Percentiles rank a stretch among this genome's conserved stretches.
phyloP scores from a whole-genome alignment of 1,140 invertebrate genomes.

The Tetranychus urticae region DNA sequence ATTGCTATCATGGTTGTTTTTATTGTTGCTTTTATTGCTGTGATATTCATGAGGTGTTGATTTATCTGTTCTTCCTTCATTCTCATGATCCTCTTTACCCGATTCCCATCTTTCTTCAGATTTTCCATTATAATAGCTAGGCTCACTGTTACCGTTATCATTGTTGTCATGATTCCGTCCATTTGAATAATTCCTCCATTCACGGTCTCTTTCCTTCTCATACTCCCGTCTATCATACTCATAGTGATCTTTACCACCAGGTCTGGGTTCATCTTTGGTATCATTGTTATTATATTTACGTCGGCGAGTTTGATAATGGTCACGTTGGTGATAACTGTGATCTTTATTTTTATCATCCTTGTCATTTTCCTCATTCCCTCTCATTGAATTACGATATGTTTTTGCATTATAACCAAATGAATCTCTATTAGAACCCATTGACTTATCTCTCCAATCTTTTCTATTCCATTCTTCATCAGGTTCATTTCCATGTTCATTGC shows the following conservation, averaged over 20 bases:
- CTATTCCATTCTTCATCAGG: neutral
- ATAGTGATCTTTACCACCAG: neutral
- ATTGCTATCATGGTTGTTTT: no score
- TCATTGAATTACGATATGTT: no score
- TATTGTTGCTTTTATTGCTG: no score
- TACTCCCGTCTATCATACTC: neutral
- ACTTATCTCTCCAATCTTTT: neutral
- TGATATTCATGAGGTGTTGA: neutral
- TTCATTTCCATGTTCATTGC: constrained; percentile 1
- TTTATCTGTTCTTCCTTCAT: neutral
- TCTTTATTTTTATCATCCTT: no score
- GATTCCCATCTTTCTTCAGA: no score
- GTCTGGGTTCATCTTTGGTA: neutral
- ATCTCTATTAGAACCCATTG: constrained; percentile 35
- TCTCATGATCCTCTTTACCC: no score
- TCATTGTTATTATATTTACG: neutral
- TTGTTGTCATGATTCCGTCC: neutral
- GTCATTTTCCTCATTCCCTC: no score
- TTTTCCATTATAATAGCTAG: no score
- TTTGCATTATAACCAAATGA: neutral
- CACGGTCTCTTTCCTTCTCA: neutral
- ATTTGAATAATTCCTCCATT: neutral
- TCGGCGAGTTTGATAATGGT: neutral
- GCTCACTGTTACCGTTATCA: no score
- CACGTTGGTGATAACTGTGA: no score